Evolutionary conservation across 2,113 vertebrate genomes (phyloP).

Genomic region (Paralichthys olivaceus): DNA sequence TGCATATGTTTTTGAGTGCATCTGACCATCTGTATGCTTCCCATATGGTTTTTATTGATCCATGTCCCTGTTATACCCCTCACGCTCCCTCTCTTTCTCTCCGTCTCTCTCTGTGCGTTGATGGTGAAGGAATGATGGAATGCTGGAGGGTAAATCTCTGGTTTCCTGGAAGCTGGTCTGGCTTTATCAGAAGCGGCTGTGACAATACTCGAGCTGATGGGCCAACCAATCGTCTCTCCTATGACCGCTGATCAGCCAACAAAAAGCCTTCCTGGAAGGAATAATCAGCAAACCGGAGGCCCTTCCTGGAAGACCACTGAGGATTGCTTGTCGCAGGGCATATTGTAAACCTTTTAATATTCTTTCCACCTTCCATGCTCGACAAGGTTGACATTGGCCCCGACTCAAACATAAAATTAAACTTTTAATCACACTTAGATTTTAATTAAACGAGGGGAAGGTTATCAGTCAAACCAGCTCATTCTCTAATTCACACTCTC

Average conservation of each 20-base stretch:
- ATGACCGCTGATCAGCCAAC: slow-evolving; percentile 67
- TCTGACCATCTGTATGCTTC: slow-evolving; percentile 51
- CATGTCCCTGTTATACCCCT: slow-evolving; percentile 59
- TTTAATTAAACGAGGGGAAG: slow-evolving; percentile 33
- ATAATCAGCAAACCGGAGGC: slow-evolving; percentile 71
- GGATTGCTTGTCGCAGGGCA: slow-evolving; percentile 22
- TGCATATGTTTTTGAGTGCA: slow-evolving; percentile 29
- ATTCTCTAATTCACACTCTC: background rate
- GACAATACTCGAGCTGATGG: slow-evolving; percentile 74
- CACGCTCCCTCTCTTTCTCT: slow-evolving; percentile 48
- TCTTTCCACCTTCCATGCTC: slow-evolving; percentile 48
- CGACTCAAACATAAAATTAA: slow-evolving; percentile 12
- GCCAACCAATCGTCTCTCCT: slow-evolving; percentile 70
- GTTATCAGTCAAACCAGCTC: slow-evolving; percentile 5
- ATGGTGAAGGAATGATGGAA: slow-evolving; percentile 81
- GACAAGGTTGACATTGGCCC: slow-evolving; percentile 49
- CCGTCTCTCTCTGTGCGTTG: slow-evolving; percentile 49
- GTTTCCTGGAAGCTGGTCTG: slow-evolving; percentile 78
- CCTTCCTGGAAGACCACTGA: slow-evolving; percentile 74
- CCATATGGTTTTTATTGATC: slow-evolving; percentile 80
- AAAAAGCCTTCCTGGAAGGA: slow-evolving; percentile 79
- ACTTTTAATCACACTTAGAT: slow-evolving; percentile 17
- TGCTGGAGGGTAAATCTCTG: slow-evolving; percentile 77
- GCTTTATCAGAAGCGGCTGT: slow-evolving; percentile 82
- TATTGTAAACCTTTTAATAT: slow-evolving; percentile 51